Evolutionary conservation across 2,888 invertebrate species (phyloP), one percentile per base, ranked within the genome.

Genomic region (Himalopsyche anomala): DNA sequence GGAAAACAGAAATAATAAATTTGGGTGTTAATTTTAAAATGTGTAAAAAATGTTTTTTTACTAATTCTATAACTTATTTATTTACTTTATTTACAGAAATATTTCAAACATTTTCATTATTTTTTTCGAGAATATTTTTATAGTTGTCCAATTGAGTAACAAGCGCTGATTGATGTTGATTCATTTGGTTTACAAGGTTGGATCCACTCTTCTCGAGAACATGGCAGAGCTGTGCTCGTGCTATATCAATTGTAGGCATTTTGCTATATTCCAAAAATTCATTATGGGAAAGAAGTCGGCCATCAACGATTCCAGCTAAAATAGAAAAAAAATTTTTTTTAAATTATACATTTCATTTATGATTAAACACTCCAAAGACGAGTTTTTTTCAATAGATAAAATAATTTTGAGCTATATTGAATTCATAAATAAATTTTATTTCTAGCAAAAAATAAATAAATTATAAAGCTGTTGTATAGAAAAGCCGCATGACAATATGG

Each of bases 221-320:
- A 83, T 95, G 94, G 87, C 96, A 96, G 82, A 97, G 91, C 89
- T 94, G 94, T 84, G 95, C 94, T 90, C 95, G 95, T 0, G 95
- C 95, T 36, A 93, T 92, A 89, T 95, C 94, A 81, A 97, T 90
- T 90, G 94, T 94, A 0, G 95, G 94, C 90, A 96, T 92, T 90
- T 93, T 91, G 85, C 96, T 95, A 89, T 94, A 96, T 89, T 94
- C 92, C 42, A 95, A 89, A 51, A 97, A 91, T 89, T 97, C 96
- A 90, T 95, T 95, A 89, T 94, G 94, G 87, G 94, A 95, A 89
- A 97, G 89, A 45, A 97, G 91, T 86, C 92, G 93, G 81, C 95
- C 95, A 89, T 97, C 95, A 83, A 96, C 93, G 87, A 97, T 95
- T n/a, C 95, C 97, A 90, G 95, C 96, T 96, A 91, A 28, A 74